Percentiles rank a stretch among this genome's conserved stretches.
Conservation (phyloP, 2,888 invertebrate species). For the Plebejus argus region DNA sequence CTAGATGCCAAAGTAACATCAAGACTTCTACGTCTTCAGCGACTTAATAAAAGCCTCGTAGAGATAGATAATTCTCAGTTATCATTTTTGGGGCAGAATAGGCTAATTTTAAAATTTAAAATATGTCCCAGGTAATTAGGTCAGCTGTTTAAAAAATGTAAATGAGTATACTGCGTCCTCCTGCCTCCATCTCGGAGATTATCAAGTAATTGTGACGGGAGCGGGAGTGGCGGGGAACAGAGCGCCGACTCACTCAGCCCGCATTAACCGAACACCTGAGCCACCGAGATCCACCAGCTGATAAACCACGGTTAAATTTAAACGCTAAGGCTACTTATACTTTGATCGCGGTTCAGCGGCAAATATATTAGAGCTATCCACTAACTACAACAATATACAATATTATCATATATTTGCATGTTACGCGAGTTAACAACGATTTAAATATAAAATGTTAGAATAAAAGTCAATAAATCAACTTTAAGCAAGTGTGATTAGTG, state of each 20-base stretch:
- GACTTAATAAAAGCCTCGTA: not conserved
- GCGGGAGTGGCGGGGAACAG: slow-evolving; percentile 36
- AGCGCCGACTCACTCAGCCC: slow-evolving; percentile 65
- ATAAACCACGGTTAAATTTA: slow-evolving; percentile 29
- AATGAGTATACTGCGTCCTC: slow-evolving; percentile 19
- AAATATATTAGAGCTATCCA: too few relatives aligned
- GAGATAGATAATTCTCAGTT: not conserved
- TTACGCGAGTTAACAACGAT: slow-evolving; percentile 20
- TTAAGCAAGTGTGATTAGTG: too few relatives aligned
- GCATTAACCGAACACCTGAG: slow-evolving; percentile 65
- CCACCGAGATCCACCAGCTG: slow-evolving; percentile 40
- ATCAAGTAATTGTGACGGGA: slow-evolving; percentile 33
- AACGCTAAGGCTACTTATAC: not conserved
- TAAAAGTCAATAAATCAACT: too few relatives aligned
- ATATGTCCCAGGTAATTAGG: slow-evolving; percentile 8
- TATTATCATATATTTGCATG: too few relatives aligned
- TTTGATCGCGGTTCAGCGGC: too few relatives aligned
- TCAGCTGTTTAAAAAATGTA: slow-evolving; percentile 28
- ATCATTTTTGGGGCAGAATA: not conserved
- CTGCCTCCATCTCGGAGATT: slow-evolving; percentile 33
- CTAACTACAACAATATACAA: too few relatives aligned
- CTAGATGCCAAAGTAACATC: too few relatives aligned
- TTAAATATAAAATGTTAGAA: slow-evolving; percentile 8
- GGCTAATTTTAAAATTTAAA: not conserved
- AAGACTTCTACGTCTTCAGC: too few relatives aligned